A percentile compares a stretch with the other conserved stretches of the same genome.
Conservation (phyloP, 2,888 invertebrate genomes). For the Drosophila parthenogenetica region DNA sequence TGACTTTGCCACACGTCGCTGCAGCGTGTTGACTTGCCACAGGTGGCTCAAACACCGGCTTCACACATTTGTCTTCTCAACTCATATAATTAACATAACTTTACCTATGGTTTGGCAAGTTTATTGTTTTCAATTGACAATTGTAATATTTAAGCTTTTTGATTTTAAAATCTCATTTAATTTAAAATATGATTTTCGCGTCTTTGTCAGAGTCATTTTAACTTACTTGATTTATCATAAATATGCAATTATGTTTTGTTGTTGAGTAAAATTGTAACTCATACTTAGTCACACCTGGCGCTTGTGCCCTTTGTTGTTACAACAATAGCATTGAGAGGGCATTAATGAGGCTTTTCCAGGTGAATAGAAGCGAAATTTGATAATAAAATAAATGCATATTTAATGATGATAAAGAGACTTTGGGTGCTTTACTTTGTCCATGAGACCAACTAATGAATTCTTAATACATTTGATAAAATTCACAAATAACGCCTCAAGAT, state of each 20-base stretch:
- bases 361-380: constrained; percentile 3
- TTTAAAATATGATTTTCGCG: neutral
- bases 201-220: neutral
- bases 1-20: constrained; percentile 27
- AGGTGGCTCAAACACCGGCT: constrained; percentile 10
- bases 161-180: neutral
- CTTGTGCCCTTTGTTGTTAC: constrained; percentile 23
- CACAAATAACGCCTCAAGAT: constrained; percentile 17
- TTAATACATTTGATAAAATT: constrained; percentile 71
- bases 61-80: neutral
- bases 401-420: constrained; percentile 50
- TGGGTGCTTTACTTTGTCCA: constrained; percentile 18
- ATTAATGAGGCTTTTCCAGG: constrained; percentile 34
- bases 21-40: constrained; percentile 26
- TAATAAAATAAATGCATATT: constrained; percentile 70
- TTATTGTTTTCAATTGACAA: neutral
- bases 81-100: neutral
- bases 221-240: neutral
- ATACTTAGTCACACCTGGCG: constrained; percentile 4
- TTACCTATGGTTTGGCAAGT: neutral
- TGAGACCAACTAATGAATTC: constrained; percentile 67
- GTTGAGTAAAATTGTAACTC: constrained; percentile 1
- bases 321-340: constrained; percentile 32
- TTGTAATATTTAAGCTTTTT: neutral
- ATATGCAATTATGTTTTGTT: constrained; percentile 13